These are phyloP conservation scores for Calidris pygmaea DNA, from an alignment of 2,113 vertebrate species.

Conservation along the genomic window DNA sequence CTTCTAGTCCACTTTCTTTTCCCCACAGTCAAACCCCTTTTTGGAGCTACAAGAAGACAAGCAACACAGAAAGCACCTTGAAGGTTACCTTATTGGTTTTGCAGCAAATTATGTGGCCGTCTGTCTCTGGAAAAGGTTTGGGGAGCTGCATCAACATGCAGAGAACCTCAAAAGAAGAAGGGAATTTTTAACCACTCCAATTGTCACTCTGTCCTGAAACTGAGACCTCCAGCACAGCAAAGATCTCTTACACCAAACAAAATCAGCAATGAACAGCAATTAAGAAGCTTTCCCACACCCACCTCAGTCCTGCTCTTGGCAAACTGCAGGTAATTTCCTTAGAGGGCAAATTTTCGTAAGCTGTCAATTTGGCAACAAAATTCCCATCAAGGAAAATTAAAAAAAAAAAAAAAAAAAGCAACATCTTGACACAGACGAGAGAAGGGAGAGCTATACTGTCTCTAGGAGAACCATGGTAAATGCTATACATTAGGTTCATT, in stretches of 20 bases:
- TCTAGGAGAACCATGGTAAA: neutral
- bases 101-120: neutral
- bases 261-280: neutral
- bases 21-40: neutral
- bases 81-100: neutral
- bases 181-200: neutral
- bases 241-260: neutral
- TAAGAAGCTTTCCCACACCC: neutral
- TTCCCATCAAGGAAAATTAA: neutral
- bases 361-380: neutral
- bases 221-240: neutral
- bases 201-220: neutral
- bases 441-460: neutral
- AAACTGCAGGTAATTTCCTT: neutral
- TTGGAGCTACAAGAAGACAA: neutral
- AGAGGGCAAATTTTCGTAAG: neutral
- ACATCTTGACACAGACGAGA: neutral
- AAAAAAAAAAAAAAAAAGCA: neutral
- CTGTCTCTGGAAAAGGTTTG: neutral
- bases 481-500: neutral
- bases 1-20: neutral
- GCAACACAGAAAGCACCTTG: neutral
- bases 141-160: neutral
- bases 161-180: neutral
- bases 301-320: neutral